These are phyloP conservation scores for Clarias batrachus DNA, from an alignment of 2,113 vertebrate genomes.

Conservation along the genomic window DNA sequence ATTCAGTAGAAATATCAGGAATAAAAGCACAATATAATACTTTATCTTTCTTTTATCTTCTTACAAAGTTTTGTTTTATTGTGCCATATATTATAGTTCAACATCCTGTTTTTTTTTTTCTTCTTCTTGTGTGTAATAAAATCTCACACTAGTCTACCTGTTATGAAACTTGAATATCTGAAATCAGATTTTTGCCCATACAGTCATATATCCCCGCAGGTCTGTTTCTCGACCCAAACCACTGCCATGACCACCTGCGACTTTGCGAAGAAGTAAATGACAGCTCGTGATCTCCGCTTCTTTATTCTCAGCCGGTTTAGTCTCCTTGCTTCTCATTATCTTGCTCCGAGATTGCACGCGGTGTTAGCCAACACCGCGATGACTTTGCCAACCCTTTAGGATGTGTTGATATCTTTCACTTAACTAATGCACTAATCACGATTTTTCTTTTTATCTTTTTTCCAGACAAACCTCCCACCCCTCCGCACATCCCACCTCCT, in stretches of 20 bases:
- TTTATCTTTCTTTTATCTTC: not conserved
- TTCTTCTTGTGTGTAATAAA: not conserved
- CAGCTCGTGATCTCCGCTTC: conserved; percentile 25
- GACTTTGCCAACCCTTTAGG: conserved; percentile 55
- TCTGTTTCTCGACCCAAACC: not conserved
- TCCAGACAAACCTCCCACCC: conserved; percentile 92
- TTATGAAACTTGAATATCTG: conserved; percentile 12
- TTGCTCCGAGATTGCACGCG: conserved; percentile 27
- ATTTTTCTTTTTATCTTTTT: conserved; percentile 63
- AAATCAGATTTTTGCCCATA: not conserved
- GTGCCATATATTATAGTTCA: not conserved
- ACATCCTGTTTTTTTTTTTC: not conserved
- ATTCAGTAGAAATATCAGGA: not conserved
- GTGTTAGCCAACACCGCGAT: conserved; percentile 47
- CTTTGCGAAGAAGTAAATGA: conserved; percentile 8
- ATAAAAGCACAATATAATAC: not conserved
- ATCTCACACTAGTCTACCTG: not conserved
- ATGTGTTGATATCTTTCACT: conserved; percentile 55
- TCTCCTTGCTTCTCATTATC: conserved; percentile 41
- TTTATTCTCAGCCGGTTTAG: conserved; percentile 25
- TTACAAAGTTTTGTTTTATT: not conserved
- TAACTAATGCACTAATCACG: conserved; percentile 65
- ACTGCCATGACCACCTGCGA: not conserved
- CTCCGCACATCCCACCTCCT: conserved; percentile 76
- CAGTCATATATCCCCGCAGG: not conserved